Base-by-base conservation (phyloP, 1,140 invertebrate species). In the Neodiprion lecontei region DNA sequence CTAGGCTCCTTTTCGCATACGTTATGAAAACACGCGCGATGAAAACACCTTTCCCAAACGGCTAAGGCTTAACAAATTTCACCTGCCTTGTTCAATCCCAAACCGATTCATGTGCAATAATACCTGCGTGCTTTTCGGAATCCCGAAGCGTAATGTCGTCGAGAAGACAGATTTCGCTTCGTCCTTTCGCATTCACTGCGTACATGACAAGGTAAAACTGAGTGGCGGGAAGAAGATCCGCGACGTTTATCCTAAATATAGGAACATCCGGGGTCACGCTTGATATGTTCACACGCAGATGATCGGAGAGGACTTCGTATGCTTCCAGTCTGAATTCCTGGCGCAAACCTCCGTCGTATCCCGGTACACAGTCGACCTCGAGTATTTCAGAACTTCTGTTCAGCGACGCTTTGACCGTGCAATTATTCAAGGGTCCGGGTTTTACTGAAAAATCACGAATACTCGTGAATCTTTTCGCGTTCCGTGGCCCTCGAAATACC, bases 131-230 rank as follows among this genome's bases (percentile, higher is more conserved):
- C 83, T 94, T 96, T 80, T 96, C 95, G 7, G 96, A 94, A 85
- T 96, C 95, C 83, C 95, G 94, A 79, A 96, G 92, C 73, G 95
- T 94, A 79, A 96, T 95, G 81, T 96, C 95, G 82, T 96, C 95
- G 12, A 97, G 88, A 0, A 95, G 89, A 71, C 93, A 91, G 21
- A 92, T 91, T 80, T 96, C 95, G 76, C 95, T 96, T 74, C 93
- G 92, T 67, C 96, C 96, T 86, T 97, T 97, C 49, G 94, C 92
- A 88, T 98, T 98, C 77, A 92, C 91, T 53, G 96, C 94, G 85
- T 96, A 97, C 73, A 95, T 92, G 70, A 95, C 91, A 70, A 97
- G 82, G 80, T 84, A 86, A 77, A 88, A 89, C 75, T 90, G 90
- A 40, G 89, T 89, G 70, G 87, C 88, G n/a, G 91, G 89, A 72